A percentile compares a stretch with the other conserved stretches of the same genome.
These are phyloP conservation scores for Puntigrus tetrazona DNA, from an alignment of 2,113 vertebrate species.

Conservation along the genomic window DNA sequence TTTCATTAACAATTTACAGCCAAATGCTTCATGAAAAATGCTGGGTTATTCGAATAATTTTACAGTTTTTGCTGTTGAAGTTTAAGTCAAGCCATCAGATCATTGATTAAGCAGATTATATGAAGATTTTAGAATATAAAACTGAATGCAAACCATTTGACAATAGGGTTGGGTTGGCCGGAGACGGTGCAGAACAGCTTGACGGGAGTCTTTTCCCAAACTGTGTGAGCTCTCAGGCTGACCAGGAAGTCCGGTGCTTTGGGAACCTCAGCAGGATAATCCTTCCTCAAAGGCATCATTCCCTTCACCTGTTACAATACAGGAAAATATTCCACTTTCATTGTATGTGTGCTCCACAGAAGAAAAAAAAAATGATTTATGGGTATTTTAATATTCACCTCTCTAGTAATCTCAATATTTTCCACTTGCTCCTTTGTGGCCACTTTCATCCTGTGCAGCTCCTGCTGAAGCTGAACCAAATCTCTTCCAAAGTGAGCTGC, in stretches of 20 bases:
- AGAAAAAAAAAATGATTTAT: no score
- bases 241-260: conserved; percentile 90
- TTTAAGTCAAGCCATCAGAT: neutral
- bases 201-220: conserved; percentile 92
- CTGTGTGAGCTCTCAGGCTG: conserved; percentile 86
- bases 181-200: conserved; percentile 92
- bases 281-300: conserved; percentile 74
- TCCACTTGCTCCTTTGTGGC: conserved; percentile 73
- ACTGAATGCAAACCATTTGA: conserved; percentile 86
- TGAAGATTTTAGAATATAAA: neutral
- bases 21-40: neutral
- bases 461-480: conserved; percentile 72
- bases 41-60: neutral
- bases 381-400: conserved; percentile 61
- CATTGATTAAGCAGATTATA: neutral
- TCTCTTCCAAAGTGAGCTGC: conserved; percentile 70
- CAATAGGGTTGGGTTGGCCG: conserved; percentile 86
- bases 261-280: conserved; percentile 74
- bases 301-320: conserved; percentile 77
- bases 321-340: neutral
- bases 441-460: conserved; percentile 74
- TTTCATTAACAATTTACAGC: neutral
- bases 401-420: conserved; percentile 69
- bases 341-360: neutral
- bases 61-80: neutral